Conservation (phyloP, 2,888 invertebrate species). For the Glyphotaelius pellucidus region DNA sequence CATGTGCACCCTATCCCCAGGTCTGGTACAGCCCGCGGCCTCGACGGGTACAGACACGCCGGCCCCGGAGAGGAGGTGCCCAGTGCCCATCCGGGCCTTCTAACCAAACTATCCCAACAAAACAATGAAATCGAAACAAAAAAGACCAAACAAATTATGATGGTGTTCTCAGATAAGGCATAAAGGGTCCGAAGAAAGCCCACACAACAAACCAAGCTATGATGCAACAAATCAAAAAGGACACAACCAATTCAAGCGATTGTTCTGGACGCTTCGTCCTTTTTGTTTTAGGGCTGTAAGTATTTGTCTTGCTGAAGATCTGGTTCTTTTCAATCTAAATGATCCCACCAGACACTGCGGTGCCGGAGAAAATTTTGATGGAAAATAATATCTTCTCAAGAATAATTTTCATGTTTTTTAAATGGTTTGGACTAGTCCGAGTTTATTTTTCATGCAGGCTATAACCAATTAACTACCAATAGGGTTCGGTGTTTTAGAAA, state of each 20-base stretch:
- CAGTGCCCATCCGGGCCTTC: constrained; percentile 4
- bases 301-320: background rate
- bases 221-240: background rate
- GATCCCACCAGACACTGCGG: constrained; percentile 58
- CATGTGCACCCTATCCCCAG: background rate
- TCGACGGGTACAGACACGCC: constrained; percentile 18
- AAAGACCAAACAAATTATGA: constrained; percentile 25
- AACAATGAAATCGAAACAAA: constrained; percentile 41
- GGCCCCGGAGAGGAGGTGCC: constrained; percentile 28
- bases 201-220: background rate
- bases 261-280: background rate
- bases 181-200: background rate
- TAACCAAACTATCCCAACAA: constrained; percentile 20
- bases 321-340: background rate
- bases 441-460: background rate
- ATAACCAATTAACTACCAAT: background rate
- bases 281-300: background rate
- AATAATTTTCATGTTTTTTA: background rate
- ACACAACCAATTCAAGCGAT: background rate
- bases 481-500: background rate
- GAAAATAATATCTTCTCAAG: constrained; percentile 11
- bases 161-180: constrained; percentile 26
- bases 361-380: constrained; percentile 46
- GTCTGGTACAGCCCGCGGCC: constrained; percentile 30
- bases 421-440: background rate